Base-by-base conservation (phyloP, 2,797 vertebrate species). In the Hoplostethus mediterraneus region DNA sequence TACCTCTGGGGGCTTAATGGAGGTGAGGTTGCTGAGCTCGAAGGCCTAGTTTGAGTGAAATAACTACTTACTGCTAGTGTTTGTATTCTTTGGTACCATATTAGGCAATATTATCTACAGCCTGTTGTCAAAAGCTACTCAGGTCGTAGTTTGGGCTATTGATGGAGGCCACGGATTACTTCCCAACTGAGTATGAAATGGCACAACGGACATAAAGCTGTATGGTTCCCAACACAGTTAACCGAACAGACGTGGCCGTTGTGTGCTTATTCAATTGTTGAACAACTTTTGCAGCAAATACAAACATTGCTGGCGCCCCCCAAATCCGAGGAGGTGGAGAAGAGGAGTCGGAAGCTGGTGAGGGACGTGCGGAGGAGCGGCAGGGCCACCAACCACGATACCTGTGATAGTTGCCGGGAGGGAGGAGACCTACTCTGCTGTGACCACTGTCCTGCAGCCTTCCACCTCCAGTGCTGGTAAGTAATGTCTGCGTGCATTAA, bases 401-500 rank as follows among this genome's bases (percentile, higher is more conserved):
- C 97, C 94, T 99, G 98, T 84, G 97, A 99, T 89, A 99, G 98
- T 80, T 99, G 98, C 92, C 94, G 98, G 84, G 97, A 99, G 91
- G 98, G 97, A 79, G 98, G 98, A 10, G 98, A 99, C 81, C 90
- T 99, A 65, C 94, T 99, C 16, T 98, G 97, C 91, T 99, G 98
- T 49, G 97, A 99, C 87, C 97, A 98, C 94, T 99, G 98, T 73
- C 98, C 98, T 0, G 97, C 98, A 48, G 98, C 98, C 56, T 99
- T 99, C 91, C 98, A 99, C 82, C 95, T 98, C 79, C 98, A 98
- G 85, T 99, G 98, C 95, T 99, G 98, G 98, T 99, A 89, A 77
- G 84, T 70, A 7, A 11, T 25, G 36, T 0, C 2, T 8, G 7
- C 33, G 5, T 44, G 10, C 12, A 9, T 8, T 40, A 16, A 51